phyloP scores from a whole-genome alignment of 2,113 vertebrate species.

The Nerophis lumbriciformis region DNA sequence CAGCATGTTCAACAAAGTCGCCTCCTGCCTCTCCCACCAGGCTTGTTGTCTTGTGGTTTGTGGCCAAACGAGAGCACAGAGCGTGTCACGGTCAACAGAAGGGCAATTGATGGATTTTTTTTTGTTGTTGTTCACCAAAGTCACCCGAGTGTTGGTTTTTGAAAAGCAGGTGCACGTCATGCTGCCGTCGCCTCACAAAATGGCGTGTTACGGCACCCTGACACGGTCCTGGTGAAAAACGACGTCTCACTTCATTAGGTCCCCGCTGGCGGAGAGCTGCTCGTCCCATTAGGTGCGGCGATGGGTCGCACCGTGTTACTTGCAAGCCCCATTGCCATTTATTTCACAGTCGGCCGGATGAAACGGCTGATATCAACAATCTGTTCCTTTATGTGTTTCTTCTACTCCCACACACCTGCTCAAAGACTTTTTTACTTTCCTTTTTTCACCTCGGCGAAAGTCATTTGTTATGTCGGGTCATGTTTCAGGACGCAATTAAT shows the following conservation, averaged over 20 bases:
- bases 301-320: conserved; percentile 69
- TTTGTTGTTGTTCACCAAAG: conserved; percentile 31
- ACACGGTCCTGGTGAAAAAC: conserved; percentile 76
- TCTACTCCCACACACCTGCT: conserved; percentile 25
- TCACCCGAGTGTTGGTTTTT: conserved; percentile 44
- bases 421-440: conserved; percentile 24
- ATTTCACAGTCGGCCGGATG: conserved; percentile 78
- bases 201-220: conserved; percentile 70
- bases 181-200: conserved; percentile 67
- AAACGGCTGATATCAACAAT: conserved; percentile 82
- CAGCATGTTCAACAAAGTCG: conserved; percentile 61
- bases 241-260: conserved; percentile 77
- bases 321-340: conserved; percentile 81
- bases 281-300: conserved; percentile 74
- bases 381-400: conserved; percentile 76
- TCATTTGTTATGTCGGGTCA: conserved; percentile 68
- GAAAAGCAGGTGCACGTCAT: conserved; percentile 65
- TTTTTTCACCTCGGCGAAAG: conserved; percentile 19
- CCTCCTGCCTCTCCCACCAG: conserved; percentile 48
- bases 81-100: conserved; percentile 48
- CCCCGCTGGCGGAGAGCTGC: conserved; percentile 66
- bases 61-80: conserved; percentile 35
- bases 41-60: conserved; percentile 55
- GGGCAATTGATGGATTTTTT: conserved; percentile 48
- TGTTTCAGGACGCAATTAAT: conserved; percentile 73